A percentile compares a stretch with the other conserved stretches of the same genome.
These are phyloP conservation scores for Clusia tigrina DNA, from an alignment of 2,888 invertebrate species.

Conservation along the genomic window DNA sequence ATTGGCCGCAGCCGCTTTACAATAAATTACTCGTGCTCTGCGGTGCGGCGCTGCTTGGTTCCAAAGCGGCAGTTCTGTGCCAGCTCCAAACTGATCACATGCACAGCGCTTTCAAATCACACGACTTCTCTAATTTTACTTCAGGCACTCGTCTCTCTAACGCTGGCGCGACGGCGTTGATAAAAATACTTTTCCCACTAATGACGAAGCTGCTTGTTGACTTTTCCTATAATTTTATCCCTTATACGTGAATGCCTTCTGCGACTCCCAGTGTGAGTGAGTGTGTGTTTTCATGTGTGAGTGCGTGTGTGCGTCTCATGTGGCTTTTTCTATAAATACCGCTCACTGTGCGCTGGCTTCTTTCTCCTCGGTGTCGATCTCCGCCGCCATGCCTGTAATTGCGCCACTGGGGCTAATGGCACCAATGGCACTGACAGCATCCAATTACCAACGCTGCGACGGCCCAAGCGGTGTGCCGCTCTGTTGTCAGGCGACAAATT, in stretches of 20 bases:
- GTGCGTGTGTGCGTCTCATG: neutral
- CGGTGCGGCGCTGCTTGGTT: too few relatives aligned
- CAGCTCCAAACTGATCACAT: neutral
- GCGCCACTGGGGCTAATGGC: too few relatives aligned
- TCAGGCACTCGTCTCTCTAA: neutral
- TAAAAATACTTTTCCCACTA: slow-evolving; percentile 6
- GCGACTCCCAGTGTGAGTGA: neutral
- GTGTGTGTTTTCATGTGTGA: neutral
- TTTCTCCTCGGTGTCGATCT: neutral
- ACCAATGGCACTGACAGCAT: too few relatives aligned
- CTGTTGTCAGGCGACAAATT: neutral
- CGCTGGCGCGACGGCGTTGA: neutral
- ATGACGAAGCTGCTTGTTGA: neutral
- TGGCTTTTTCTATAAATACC: slow-evolving; percentile 2
- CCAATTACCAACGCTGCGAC: neutral
- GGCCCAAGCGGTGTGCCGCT: neutral
- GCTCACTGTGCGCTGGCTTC: neutral
- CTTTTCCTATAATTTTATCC: neutral
- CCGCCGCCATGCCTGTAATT: neutral
- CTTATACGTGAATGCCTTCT: too few relatives aligned
- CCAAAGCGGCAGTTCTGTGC: too few relatives aligned
- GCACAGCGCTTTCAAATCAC: neutral
- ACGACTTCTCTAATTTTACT: neutral
- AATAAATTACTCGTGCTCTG: neutral
- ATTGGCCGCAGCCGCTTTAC: neutral